phyloP scores from a whole-genome alignment of 2,888 invertebrate genomes.

The Ceriagrion tenellum region DNA sequence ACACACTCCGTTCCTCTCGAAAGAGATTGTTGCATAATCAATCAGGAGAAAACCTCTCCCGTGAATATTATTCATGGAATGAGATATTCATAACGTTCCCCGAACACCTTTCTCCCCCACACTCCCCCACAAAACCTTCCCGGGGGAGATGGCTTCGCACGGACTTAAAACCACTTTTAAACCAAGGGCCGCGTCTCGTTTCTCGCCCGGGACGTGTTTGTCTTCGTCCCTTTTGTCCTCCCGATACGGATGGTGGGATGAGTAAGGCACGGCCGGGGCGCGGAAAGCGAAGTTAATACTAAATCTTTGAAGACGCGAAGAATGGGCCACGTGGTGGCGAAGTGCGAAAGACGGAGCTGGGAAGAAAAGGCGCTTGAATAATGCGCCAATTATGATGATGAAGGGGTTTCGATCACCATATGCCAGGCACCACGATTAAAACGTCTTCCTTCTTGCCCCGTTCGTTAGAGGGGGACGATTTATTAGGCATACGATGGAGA shows the following conservation, averaged over 20 bases:
- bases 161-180: not conserved
- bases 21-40: not conserved
- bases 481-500: not conserved
- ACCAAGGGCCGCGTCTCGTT: not conserved
- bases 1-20: not conserved
- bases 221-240: not conserved
- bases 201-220: not conserved
- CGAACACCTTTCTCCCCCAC: not conserved
- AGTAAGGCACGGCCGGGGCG: no score
- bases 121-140: no score
- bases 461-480: constrained; percentile 14
- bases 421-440: not conserved
- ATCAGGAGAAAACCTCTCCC: not conserved
- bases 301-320: not conserved
- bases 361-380: not conserved
- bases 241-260: not conserved
- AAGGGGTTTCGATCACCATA: constrained; percentile 20
- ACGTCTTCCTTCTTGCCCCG: not conserved
- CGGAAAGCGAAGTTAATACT: not conserved
- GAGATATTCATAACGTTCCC: not conserved
- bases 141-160: not conserved
- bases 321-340: not conserved
- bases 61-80: not conserved
- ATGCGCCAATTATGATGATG: constrained; percentile 36
- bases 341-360: not conserved